Percentiles rank a stretch among this genome's conserved stretches.
Evolutionary conservation across 2,888 invertebrate species (phyloP).

Genomic region (Phaonia tiefii): DNA sequence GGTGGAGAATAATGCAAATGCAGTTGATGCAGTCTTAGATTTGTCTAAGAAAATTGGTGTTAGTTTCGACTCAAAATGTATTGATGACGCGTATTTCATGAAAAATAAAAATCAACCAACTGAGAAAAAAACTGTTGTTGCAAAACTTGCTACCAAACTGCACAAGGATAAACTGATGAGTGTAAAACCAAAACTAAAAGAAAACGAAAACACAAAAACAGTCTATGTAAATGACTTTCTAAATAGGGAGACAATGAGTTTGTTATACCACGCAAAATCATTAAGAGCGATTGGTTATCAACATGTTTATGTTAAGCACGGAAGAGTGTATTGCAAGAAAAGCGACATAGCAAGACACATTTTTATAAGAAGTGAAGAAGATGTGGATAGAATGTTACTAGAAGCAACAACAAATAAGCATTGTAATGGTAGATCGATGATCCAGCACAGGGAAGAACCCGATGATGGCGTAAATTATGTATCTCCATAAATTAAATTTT

Average conservation of each 20-base stretch:
- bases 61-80: background rate
- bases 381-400: slow-evolving; percentile 24
- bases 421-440: background rate
- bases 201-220: slow-evolving; percentile 10
- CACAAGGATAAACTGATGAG: slow-evolving; percentile 18
- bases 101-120: background rate
- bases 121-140: slow-evolving; percentile 1
- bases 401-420: slow-evolving; percentile 23
- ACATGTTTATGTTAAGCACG: background rate
- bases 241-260: slow-evolving; percentile 21
- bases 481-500: too few species aligned
- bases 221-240: slow-evolving; percentile 10
- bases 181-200: slow-evolving; percentile 12
- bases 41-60: slow-evolving; percentile 13
- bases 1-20: background rate
- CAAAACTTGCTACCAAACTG: slow-evolving; percentile 3
- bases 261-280: slow-evolving; percentile 18
- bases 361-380: slow-evolving; percentile 15
- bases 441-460: too few species aligned
- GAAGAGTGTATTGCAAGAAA: slow-evolving; percentile 21
- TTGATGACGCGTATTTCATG: slow-evolving; percentile 12
- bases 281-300: slow-evolving; percentile 23
- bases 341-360: background rate
- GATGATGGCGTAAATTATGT: too few species aligned
- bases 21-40: background rate